Base-by-base conservation (phyloP, 2,113 vertebrate genomes). In the Sinocyclocheilus grahami region DNA sequence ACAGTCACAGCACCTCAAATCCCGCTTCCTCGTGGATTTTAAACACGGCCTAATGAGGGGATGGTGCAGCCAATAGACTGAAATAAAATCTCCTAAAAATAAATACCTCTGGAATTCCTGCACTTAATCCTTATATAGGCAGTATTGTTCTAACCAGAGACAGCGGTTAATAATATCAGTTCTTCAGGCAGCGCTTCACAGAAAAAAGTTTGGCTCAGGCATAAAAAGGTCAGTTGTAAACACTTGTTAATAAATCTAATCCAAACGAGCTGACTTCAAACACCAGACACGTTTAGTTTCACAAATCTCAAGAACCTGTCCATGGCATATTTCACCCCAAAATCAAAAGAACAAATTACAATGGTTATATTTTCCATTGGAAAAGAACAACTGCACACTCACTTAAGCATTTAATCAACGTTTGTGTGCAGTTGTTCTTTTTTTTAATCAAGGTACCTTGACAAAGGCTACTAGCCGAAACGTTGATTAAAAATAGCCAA, bases 61-160 rank as follows among this genome's bases (percentile, higher is more conserved):
- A 71, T 2, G 30, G 48, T 78, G 76, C 1, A 0, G 76, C 76
- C 46, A 82, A 18, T 14, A 11, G 42, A 48, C 62, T 30, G 9
- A 82, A 53, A 53, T 53, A 82, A 82, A 71, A 51, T 11, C 37
- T 65, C 24, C 80, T 82, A 37, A 22, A 71, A 69, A 82, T 71
- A 82, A 82, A 71, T 33, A 33, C 63, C 63, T n/a, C 62, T 53
- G 27, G 63, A 82, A 71, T 82, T 33, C 48, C 63, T 53, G 27
- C 18, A 53, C 39, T 82, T 53, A n/a, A 53, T 71, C 81, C 81
- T 82, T 82, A 82, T 82, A 71, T 82, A 82, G 63, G 71, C 81
- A 82, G 46, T 82, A 53, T 13, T 71, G 63, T 82, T 71, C 14
- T 53, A 37, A 71, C 24, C 18, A 71, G 81, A 82, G 24, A 53